Base-by-base conservation (phyloP, 2,113 vertebrate species). In the Sorex fumeus region DNA sequence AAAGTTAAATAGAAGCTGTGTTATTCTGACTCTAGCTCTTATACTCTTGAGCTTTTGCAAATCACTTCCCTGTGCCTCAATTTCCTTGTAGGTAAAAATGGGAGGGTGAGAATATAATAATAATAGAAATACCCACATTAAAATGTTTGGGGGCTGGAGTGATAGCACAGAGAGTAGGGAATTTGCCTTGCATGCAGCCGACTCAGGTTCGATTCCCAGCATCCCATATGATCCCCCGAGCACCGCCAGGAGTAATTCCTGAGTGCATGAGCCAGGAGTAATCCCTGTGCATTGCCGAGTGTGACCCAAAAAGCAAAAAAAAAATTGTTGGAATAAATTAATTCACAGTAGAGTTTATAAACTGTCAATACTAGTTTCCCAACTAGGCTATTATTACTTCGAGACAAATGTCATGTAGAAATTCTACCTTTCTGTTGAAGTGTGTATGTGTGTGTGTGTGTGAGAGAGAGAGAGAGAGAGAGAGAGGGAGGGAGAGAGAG, bases 291-390 rank as follows among this genome's bases (percentile, higher is more conserved):
- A n/a, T n/a, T n/a, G n/a, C n/a, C n/a, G n/a, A n/a, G n/a, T n/a
- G n/a, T n/a, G n/a, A n/a, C n/a, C n/a, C n/a, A n/a, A n/a, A n/a
- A n/a, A n/a, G n/a, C n/a, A n/a, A n/a, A n/a, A n/a, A n/a, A n/a
- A n/a, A n/a, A 76, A 8, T 64, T 90, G 10, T 32, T 50, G 28
- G 25, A 84, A 76, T 67, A 66, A 84, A 66, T 86, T 87, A 84
- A 66, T 86, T 87, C 13, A 62, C 47, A 32, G 6, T 62, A 34
- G 57, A 60, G n/a, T 81, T 82, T 86, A 12, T 69, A 70, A 87
- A 28, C 79, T 87, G 45, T 27, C 53, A 83, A 75, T 84, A 83
- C 78, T 62, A 32, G 30, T 0, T 8, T n/a, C 30, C 23, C n/a
- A 36, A 10, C 28, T 84, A 23, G 53, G 27, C 57, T 74, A 1